A percentile compares a stretch with the other conserved stretches of the same genome.
phyloP scores from a whole-genome alignment of 2,888 invertebrate species.

The Pristionchus fissidentatus region DNA sequence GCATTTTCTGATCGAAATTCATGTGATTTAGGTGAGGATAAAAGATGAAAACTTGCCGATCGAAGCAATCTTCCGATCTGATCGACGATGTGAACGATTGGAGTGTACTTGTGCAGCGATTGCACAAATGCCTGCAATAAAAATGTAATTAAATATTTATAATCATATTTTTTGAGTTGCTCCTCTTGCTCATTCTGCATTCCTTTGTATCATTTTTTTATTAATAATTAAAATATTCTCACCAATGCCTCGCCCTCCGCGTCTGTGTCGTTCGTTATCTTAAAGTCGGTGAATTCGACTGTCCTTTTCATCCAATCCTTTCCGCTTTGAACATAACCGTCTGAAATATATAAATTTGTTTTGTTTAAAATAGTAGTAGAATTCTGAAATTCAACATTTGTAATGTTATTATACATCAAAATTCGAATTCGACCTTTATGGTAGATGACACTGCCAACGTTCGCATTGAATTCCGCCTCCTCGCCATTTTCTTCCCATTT shows the following conservation, averaged over 20 bases:
- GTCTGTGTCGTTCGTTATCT: conserved; percentile 20
- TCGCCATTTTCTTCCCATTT: neutral
- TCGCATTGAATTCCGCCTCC: neutral
- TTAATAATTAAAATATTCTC: neutral
- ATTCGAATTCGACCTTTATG: neutral
- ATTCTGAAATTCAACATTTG: neutral
- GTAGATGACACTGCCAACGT: neutral
- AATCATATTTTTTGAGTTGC: neutral
- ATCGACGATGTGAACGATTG: neutral
- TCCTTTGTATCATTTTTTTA: neutral
- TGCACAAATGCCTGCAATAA: conserved; percentile 14
- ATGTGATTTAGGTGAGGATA: neutral
- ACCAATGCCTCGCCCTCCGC: neutral
- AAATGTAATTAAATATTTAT: neutral
- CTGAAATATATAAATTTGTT: no score
- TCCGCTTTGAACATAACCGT: neutral
- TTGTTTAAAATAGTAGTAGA: no score
- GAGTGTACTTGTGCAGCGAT: conserved; percentile 35
- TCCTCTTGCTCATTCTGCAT: neutral
- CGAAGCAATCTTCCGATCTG: no score
- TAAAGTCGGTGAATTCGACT: conserved; percentile 39
- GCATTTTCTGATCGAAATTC: neutral
- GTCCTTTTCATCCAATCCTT: conserved; percentile 16
- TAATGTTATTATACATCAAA: neutral
- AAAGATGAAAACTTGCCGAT: neutral